Base-by-base conservation (phyloP, 2,888 invertebrate genomes). In the Lasioglossum vierecki region DNA sequence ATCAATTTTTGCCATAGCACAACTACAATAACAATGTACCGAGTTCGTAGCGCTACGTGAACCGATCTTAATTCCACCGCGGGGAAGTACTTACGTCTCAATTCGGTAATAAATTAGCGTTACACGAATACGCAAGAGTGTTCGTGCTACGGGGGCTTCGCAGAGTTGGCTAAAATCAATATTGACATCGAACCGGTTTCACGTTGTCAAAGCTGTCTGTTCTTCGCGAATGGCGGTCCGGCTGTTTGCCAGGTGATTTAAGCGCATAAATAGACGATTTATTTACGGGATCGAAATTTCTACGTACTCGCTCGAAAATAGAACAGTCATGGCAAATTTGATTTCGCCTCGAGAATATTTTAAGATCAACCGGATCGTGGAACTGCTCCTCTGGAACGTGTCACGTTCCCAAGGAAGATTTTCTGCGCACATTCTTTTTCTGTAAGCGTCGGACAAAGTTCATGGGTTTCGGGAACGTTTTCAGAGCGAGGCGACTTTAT, bases 91-190 rank as follows among this genome's bases (percentile, higher is more conserved):
- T n/a, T 30, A 35, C 66, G 66, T 39, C 66, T 18, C 22, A 2
- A n/a, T 41, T 70, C 41, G 41, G 41, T n/a, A 41, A 70, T 70
- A 41, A 70, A 70, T 70, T 70, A 39, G 41, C 70, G 70, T n/a
- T n/a, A 13, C 70, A n/a, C 22, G 41, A n/a, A 41, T 41, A 41
- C 41, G 44, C 18, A 15, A 63, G 44, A 44, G 41, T 15, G n/a
- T 46, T 15, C 30, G 13, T 35, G 41, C 15, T 35, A 2, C 30
- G 13, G 22, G 26, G 15, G n/a, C 53, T 68, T 15, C 66, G 44
- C 15, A 30, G 44, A 44, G 66, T 68, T 49, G 22, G 63, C 46
- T 57, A 30, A 30, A 63, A 30, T n/a, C 44, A 66, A 76, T 68
- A 68, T 46, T 46, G 46, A 44, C n/a, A n/a, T 39, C 70, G 76